Conservation (phyloP, 1,140 invertebrate species). For the Trachymyrmex cornetzi region DNA sequence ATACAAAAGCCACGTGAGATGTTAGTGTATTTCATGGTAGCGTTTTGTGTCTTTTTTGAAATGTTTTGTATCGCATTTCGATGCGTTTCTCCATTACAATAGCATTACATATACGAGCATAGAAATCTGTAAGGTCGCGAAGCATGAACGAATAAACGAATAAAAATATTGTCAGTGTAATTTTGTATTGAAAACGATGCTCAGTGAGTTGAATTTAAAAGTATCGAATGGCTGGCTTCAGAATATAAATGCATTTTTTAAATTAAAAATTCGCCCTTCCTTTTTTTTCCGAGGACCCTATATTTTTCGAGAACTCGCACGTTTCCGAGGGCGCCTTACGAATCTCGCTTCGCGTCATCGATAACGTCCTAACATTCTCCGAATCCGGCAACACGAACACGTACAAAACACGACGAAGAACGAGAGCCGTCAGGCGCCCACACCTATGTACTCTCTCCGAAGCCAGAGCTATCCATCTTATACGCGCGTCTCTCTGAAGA, state of each 20-base stretch:
- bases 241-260: background rate
- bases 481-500: constrained; percentile 67
- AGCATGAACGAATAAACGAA: background rate
- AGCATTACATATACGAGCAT: background rate
- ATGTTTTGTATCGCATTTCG: background rate
- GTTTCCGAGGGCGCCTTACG: constrained; percentile 30
- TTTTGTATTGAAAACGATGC: background rate
- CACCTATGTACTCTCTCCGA: constrained; percentile 45
- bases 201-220: background rate
- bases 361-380: constrained; percentile 71
- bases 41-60: background rate
- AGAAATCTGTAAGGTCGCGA: background rate
- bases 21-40: constrained; percentile 8
- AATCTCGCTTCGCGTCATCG: constrained; percentile 56
- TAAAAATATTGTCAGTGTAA: background rate
- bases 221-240: background rate
- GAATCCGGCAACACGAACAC: constrained; percentile 69
- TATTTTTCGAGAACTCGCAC: constrained; percentile 38
- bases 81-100: background rate
- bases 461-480: constrained; percentile 75
- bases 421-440: constrained; percentile 48
- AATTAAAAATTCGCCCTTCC: background rate
- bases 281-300: background rate
- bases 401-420: constrained; percentile 63
- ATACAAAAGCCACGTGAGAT: constrained; percentile 42